These are phyloP conservation scores for Podiceps cristatus DNA, from an alignment of 2,113 vertebrate genomes.

Conservation along the genomic window DNA sequence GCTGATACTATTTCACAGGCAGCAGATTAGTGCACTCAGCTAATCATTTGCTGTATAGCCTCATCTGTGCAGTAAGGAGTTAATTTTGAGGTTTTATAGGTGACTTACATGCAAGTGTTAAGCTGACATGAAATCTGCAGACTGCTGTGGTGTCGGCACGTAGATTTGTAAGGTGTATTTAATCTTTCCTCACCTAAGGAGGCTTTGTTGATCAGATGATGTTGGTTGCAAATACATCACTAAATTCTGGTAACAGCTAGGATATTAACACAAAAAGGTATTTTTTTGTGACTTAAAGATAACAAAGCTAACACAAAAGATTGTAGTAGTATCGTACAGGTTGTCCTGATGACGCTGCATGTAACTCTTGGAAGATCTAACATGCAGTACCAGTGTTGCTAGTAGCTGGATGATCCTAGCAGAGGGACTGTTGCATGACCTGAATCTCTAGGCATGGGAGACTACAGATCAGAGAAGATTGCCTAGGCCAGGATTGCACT, in stretches of 20 bases:
- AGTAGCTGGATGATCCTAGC: neutral
- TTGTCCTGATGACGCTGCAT: neutral
- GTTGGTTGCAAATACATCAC: neutral
- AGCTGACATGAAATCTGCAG: neutral
- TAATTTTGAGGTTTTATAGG: neutral
- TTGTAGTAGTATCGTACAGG: neutral
- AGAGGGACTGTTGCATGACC: neutral
- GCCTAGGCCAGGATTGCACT: neutral
- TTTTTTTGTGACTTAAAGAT: neutral
- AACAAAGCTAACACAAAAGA: neutral
- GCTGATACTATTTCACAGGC: neutral
- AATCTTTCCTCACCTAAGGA: neutral
- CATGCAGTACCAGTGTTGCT: rapidly evolving
- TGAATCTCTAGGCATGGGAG: neutral
- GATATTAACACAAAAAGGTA: neutral
- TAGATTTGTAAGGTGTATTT: neutral
- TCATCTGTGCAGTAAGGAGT: neutral
- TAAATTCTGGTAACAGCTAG: neutral
- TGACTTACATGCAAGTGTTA: neutral
- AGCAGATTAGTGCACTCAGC: neutral
- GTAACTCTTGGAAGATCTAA: neutral
- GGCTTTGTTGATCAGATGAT: neutral
- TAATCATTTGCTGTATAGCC: rapidly evolving
- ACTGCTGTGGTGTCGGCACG: neutral
- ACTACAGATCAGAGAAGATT: neutral